Conservation (phyloP, 2,888 invertebrate species). For the Ecliptopera silaceata region DNA sequence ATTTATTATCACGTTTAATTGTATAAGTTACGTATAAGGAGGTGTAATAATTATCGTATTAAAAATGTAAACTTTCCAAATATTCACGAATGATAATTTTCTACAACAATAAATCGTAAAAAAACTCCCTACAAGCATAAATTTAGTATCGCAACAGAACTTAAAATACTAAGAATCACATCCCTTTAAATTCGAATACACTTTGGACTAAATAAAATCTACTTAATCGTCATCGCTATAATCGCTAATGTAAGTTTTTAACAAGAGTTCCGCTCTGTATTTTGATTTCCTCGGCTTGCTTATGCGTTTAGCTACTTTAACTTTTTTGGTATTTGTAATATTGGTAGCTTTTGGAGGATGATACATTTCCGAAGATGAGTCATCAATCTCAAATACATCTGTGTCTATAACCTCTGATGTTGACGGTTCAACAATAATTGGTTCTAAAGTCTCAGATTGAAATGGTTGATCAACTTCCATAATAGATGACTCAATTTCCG, state of each 20-base stretch:
- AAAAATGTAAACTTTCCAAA: not conserved
- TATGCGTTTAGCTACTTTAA: slow-evolving; percentile 10
- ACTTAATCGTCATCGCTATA: slow-evolving; percentile 29
- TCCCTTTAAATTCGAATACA: not conserved
- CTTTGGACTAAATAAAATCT: not conserved
- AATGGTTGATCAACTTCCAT: not conserved
- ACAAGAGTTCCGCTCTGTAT: slow-evolving; percentile 14
- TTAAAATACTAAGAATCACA: not conserved
- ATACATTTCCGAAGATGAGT: not conserved
- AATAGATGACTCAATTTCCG: not conserved
- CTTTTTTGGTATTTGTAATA: not conserved
- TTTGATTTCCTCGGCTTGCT: slow-evolving; percentile 14
- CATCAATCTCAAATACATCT: not conserved
- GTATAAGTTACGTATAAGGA: not conserved
- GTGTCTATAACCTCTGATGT: not conserved
- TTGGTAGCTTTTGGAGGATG: not conserved
- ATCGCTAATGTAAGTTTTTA: slow-evolving; percentile 7
- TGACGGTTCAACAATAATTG: not conserved
- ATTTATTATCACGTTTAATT: not conserved
- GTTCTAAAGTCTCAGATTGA: not conserved
- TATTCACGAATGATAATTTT: not conserved
- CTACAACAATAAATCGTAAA: not conserved
- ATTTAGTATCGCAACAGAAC: not conserved
- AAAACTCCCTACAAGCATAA: not conserved
- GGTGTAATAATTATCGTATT: not conserved